Conservation (phyloP, 2,113 vertebrate species). For the Neodon shergylaensis region DNA sequence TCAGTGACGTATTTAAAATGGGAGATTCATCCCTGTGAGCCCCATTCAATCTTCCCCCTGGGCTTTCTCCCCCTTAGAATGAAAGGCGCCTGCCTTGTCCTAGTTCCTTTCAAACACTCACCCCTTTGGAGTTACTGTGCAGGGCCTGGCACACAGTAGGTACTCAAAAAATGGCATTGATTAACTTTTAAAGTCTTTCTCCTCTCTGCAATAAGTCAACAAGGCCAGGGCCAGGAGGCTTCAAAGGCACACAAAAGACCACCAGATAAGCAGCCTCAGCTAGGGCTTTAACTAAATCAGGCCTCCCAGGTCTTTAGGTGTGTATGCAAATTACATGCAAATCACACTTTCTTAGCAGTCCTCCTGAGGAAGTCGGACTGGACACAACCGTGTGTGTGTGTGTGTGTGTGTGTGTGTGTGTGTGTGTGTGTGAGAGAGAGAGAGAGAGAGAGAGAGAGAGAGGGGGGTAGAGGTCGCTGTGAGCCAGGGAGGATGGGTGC, state of each 20-base stretch:
- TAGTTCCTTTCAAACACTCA: not conserved
- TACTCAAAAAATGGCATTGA: not conserved
- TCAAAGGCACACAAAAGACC: not conserved
- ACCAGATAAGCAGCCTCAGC: not conserved
- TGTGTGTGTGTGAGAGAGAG: too few relatives aligned
- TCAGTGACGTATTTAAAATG: not conserved
- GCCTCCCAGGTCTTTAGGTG: not conserved
- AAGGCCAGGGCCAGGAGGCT: not conserved
- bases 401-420: too few relatives aligned
- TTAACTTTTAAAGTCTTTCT: not conserved
- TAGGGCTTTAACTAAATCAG: not conserved
- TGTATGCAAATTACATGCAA: slow-evolving; percentile 70
- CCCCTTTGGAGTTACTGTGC: not conserved
- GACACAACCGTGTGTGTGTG: not conserved
- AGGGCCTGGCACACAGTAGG: not conserved
- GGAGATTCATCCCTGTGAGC: not conserved
- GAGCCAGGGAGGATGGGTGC: not conserved
- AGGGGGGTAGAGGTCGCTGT: slow-evolving; percentile 46
- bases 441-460: too few relatives aligned
- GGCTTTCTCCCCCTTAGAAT: not conserved
- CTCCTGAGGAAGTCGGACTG: not conserved
- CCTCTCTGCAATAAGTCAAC: not conserved
- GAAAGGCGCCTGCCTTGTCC: not conserved
- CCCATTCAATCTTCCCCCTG: not conserved
- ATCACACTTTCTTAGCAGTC: not conserved